Percentiles rank a stretch among this genome's conserved stretches.
Conservation (phyloP, 2,113 vertebrate genomes). For the Sakesphorus luctuosus region DNA sequence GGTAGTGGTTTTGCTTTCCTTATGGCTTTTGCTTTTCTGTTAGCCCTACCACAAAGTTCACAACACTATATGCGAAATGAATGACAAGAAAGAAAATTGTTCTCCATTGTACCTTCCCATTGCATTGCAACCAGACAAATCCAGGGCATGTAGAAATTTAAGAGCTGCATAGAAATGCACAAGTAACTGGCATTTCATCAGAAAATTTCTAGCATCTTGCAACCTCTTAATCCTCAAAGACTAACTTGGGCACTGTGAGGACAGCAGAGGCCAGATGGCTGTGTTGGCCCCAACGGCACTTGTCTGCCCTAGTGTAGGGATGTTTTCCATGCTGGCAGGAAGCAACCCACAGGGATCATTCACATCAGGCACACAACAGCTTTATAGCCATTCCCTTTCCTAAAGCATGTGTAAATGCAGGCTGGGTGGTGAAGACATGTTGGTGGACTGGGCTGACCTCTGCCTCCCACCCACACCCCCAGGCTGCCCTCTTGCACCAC, state of each 20-base stretch:
- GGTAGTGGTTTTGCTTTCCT: background rate
- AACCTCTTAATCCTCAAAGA: background rate
- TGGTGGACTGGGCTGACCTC: background rate
- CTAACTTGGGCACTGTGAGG: background rate
- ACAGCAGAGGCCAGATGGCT: background rate
- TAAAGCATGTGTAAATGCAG: background rate
- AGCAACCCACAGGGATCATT: background rate
- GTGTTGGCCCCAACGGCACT: fast-evolving
- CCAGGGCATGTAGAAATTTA: background rate
- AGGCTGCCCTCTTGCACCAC: background rate
- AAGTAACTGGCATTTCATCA: background rate
- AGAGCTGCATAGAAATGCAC: background rate
- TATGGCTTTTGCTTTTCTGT: background rate
- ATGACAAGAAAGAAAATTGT: background rate
- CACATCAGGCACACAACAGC: background rate
- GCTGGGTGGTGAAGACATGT: fast-evolving
- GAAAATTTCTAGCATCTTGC: background rate
- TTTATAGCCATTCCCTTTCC: background rate
- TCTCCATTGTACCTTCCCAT: background rate
- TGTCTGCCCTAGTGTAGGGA: fast-evolving
- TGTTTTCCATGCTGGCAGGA: fast-evolving
- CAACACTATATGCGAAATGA: background rate
- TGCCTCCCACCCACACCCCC: fast-evolving
- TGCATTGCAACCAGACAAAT: background rate
- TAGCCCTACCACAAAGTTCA: background rate